Conservation (phyloP, 2,113 vertebrate genomes). For the Salvelinus alpinus region DNA sequence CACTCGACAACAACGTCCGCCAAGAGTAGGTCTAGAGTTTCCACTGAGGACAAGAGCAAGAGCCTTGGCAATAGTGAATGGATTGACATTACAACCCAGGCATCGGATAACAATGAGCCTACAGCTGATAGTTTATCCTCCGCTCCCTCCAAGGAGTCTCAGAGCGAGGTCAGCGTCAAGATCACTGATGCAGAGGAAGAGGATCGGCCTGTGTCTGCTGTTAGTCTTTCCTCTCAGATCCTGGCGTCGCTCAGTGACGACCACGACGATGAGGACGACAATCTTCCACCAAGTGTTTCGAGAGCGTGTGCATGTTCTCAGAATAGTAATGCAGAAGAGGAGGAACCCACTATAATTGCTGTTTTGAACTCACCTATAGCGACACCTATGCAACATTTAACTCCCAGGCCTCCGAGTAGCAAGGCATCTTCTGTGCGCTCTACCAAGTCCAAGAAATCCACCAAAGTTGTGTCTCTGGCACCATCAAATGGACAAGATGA, state of each 20-base stretch:
- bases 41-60: conserved; percentile 51
- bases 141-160: conserved; percentile 14
- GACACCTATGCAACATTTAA: conserved; percentile 30
- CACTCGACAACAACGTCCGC: conserved; percentile 43
- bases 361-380: conserved; percentile 33
- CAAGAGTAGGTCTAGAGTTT: conserved; percentile 38
- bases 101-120: conserved; percentile 18
- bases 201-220: conserved; percentile 39
- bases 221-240: conserved; percentile 49
- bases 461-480: not conserved
- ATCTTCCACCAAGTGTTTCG: conserved; percentile 53
- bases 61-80: conserved; percentile 17
- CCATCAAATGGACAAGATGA: conserved; percentile 24
- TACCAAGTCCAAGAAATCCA: conserved; percentile 14
- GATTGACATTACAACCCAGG: conserved; percentile 15
- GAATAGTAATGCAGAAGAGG: conserved; percentile 43
- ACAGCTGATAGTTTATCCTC: conserved; percentile 4
- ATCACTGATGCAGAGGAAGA: conserved; percentile 36
- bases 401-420: conserved; percentile 42
- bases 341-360: conserved; percentile 50
- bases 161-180: conserved; percentile 41
- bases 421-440: conserved; percentile 40
- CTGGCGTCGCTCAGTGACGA: conserved; percentile 46
- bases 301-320: conserved; percentile 52
- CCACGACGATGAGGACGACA: conserved; percentile 40